Base-by-base conservation (phyloP, 2,113 vertebrate species). In the Percina caprodes region DNA sequence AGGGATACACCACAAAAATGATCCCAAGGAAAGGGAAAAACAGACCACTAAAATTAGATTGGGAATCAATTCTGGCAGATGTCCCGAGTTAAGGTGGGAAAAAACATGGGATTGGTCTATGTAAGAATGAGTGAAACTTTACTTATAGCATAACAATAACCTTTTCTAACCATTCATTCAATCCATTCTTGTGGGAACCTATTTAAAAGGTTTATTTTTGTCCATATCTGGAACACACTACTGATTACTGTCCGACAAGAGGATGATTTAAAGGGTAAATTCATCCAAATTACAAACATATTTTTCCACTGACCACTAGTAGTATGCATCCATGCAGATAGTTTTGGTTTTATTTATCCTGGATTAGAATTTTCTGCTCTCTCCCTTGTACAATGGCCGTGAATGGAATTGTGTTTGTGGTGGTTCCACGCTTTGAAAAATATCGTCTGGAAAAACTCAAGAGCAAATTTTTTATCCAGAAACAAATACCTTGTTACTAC, bases 181-280 rank as follows among this genome's bases (percentile, higher is more conserved):
- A 8, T 59, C 65, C 63, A 42, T 49, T 68, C 7, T 33, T 19
- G 1, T 33, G 14, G 3, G 11, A 12, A 49, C 24, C 13, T 26
- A 11, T 68, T 58, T 65, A 19, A 52, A 69, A 65, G 6, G 60
- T 42, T 58, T 46, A 26, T n/a, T 18, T 80, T 70, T 66, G 49
- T 72, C 51, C 48, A 61, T 13, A 77, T 79, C 24, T 69, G 67
- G 39, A 74, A 74, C 76, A 84, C 69, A 58, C 24, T 14, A n/a
- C 9, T 51, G 69, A 79, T 68, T 52, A 49, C 72, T 33, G 30
- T 70, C 58, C 69, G 61, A 58, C 52, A 61, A 24, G 6, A 39
- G 18, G 23, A 60, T 51, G 24, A 67, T 54, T 79, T 46, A 52
- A 86, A 82, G 58, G 52, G 71, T 69, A 52, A 77, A 18, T 79